phyloP scores from a whole-genome alignment of 2,113 vertebrate genomes.

The Climacteris rufus region DNA sequence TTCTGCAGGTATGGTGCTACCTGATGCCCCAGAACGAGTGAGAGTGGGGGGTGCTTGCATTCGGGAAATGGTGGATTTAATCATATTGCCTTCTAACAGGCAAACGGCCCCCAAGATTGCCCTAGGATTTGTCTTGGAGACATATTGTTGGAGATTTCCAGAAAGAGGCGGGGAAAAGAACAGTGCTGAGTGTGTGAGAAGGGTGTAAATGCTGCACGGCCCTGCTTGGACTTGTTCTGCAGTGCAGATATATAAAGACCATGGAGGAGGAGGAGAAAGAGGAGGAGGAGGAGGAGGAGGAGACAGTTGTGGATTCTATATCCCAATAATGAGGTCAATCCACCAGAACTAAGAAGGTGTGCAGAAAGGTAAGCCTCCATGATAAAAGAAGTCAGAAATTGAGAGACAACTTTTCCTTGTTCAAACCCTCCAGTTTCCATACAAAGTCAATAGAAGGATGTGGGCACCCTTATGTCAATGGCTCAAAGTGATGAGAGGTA shows the following conservation, averaged over 20 bases:
- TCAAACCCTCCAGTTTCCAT: background rate
- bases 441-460: background rate
- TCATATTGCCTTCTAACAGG: background rate
- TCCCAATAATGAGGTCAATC: background rate
- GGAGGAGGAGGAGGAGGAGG: background rate
- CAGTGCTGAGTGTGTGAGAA: background rate
- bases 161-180: background rate
- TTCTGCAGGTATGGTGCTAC: background rate
- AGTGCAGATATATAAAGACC: background rate
- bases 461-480: background rate
- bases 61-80: background rate
- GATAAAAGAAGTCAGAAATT: background rate
- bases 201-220: rapidly evolving
- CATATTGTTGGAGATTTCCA: background rate
- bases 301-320: background rate
- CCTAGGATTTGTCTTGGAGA: background rate
- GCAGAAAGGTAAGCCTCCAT: background rate
- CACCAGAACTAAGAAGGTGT: background rate
- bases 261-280: background rate
- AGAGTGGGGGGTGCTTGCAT: background rate
- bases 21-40: rapidly evolving
- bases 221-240: rapidly evolving
- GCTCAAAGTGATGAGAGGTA: background rate
- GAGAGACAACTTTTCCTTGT: background rate
- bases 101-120: background rate